A percentile compares a stretch with the other conserved stretches of the same genome.
phyloP scores from a whole-genome alignment of 1,140 invertebrate genomes.

The Drosophila oshimai region DNA sequence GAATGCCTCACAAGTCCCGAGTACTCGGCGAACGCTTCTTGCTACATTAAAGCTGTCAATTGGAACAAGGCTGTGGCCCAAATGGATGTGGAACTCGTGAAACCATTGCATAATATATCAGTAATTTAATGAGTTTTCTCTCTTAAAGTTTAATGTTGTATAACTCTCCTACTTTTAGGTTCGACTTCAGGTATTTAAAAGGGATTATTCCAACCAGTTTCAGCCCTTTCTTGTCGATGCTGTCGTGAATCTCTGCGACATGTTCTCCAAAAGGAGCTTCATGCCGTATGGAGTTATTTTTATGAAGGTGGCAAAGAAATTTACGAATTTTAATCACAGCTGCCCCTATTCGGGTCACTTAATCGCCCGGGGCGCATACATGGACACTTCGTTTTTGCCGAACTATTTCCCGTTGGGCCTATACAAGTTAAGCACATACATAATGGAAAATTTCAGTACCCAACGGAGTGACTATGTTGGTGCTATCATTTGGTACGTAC shows the following conservation, averaged over 20 bases:
- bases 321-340: conserved; percentile 30
- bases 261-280: conserved; percentile 1
- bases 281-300: conserved; percentile 1
- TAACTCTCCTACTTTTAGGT: not conserved
- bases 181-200: conserved; percentile 2
- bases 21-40: not conserved
- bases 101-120: conserved; percentile 8
- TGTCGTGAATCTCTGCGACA: conserved; percentile 6
- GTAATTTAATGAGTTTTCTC: conserved; percentile 1
- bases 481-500: conserved; percentile 6
- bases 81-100: conserved; percentile 32
- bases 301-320: not conserved
- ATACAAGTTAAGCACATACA: not conserved
- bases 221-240: conserved; percentile 39
- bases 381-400: conserved; percentile 13
- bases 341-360: conserved; percentile 30
- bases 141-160: too few species aligned
- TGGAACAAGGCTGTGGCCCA: conserved; percentile 32
- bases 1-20: not conserved
- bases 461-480: not conserved
- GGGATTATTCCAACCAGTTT: conserved; percentile 35
- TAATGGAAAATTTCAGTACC: not conserved
- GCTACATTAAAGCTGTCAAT: conserved; percentile 21
- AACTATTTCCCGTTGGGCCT: conserved; percentile 8
- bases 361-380: not conserved